Base-by-base conservation (phyloP, 2,888 invertebrate genomes). In the Zaprionus obscuricornis region DNA sequence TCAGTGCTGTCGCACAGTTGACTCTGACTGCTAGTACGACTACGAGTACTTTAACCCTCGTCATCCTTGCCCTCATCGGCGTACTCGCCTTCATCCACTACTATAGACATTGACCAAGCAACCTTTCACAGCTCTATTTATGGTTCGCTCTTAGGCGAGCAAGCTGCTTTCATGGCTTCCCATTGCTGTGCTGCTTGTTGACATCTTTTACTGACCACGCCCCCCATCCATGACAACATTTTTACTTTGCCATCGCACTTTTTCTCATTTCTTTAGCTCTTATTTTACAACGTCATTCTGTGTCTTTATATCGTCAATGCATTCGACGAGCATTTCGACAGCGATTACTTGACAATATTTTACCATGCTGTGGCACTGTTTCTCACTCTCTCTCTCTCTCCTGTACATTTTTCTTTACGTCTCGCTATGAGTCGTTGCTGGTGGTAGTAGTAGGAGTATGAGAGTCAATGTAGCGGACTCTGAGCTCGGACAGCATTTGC, bases 301-400 rank as follows among this genome's bases (percentile, higher is more conserved):
- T 70, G 64, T 78, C 75, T 67, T 85, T 74, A 74, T 56, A 63
- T 27, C 65, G 58, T 64, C 62, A 60, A 64, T 78, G 60, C 75
- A 71, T 63, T 59, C 46, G 42, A 50, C 46, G 49, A 52, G 58
- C 63, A 57, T 63, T 86, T 46, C 77, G 82, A 73, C 84, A 71
- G 66, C 87, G 76, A 83, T 85, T 86, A 86, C 87, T 86, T 74
- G 87, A 85, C 87, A 85, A 85, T 85, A 85, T 85, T 85, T 85
- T 76, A 85, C 60, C 59, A 64, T 59, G 43, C 58, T 43, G 62
- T 18, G 20, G n/a, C n/a, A n/a, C n/a, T n/a, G n/a, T n/a, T n/a
- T n/a, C n/a, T n/a, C n/a, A n/a, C n/a, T n/a, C n/a, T n/a, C n/a
- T n/a, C n/a, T n/a, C n/a, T n/a, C n/a, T n/a, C n/a, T n/a, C n/a